Evolutionary conservation across 2,113 vertebrate genomes (phyloP), one percentile per base, ranked within the genome.

Genomic region (Calidris pugnax): DNA sequence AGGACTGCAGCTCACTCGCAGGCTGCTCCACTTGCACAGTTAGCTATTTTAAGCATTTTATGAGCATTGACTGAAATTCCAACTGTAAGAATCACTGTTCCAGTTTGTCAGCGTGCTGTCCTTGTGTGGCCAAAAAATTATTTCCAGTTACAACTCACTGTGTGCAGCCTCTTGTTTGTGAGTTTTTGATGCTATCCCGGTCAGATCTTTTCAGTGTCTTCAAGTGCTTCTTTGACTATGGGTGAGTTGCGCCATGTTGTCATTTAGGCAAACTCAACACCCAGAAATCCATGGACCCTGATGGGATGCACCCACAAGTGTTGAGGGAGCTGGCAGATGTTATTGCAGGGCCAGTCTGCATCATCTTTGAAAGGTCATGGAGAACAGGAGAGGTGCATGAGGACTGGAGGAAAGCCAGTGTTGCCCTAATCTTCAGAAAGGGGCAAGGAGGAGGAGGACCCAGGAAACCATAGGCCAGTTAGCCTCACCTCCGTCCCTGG

Each of bases 151-250:
- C 9, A 55, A 3, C 37, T 39, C 28, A 1, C 6, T 22, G 35
- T 17, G 12, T 45, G 22, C 39, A 79, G 47, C 66, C 27, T 74
- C 3, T 32, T 72, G 33, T 32, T 60, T 63, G 18, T 20, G 43
- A 81, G 43, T 47, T 62, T 39, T 24, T 62, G 47, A 4, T 41
- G 1, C 57, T 56, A 0, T 30, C 2, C 0, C 2, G 11, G 39
- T 33, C 37, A 17, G 28, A 33, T 45, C 11, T 67, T 32, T 20
- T 7, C 10, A 10, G 63, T 2, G 2, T 64, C 64, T 62, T 76
- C 32, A 35, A 5, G 18, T 23, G 35, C 64, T 76, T 7, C 15
- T 68, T 87, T 28, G 39, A 1, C 51, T 19, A 0, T 0, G 1
- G 37, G 8, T 2, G 7, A 75, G 21, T 19, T 79, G 53, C 76